Evolutionary conservation across 2,797 vertebrate species (phyloP).

Genomic region (Emys orbicularis): DNA sequence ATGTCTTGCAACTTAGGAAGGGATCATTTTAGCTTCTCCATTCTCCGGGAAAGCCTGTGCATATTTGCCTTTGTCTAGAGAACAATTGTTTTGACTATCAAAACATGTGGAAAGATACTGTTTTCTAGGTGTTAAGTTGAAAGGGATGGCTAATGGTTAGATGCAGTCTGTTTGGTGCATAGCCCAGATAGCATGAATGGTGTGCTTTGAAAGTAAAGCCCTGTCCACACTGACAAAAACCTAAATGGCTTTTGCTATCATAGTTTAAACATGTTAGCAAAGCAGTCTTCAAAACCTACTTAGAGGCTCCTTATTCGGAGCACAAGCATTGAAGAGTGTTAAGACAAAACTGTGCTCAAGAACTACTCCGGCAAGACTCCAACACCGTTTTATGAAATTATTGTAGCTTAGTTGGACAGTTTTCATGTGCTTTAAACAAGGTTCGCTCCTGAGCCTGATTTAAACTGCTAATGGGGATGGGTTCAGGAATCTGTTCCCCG

Average conservation of each 20-base stretch:
- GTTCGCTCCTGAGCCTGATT: neutral
- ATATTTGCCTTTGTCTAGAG: neutral
- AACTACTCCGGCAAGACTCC: neutral
- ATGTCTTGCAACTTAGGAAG: neutral
- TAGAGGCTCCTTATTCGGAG: neutral
- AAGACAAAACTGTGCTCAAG: neutral
- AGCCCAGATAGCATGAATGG: neutral
- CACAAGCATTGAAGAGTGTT: conserved; percentile 7
- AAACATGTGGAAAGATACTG: accelerated
- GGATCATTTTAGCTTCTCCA: neutral
- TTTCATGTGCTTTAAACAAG: neutral
- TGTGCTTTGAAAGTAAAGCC: neutral
- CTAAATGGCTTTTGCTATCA: neutral
- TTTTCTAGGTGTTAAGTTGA: neutral
- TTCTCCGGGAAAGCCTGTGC: neutral
- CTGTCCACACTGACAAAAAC: neutral
- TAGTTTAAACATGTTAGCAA: neutral
- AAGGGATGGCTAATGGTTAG: neutral
- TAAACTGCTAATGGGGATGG: neutral
- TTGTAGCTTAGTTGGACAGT: conserved; percentile 7
- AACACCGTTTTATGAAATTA: neutral
- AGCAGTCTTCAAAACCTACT: neutral
- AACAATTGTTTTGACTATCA: neutral
- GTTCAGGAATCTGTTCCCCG: neutral
- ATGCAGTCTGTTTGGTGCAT: neutral